Base-by-base conservation (phyloP, 2,888 invertebrate genomes). In the Lithosia quadra region DNA sequence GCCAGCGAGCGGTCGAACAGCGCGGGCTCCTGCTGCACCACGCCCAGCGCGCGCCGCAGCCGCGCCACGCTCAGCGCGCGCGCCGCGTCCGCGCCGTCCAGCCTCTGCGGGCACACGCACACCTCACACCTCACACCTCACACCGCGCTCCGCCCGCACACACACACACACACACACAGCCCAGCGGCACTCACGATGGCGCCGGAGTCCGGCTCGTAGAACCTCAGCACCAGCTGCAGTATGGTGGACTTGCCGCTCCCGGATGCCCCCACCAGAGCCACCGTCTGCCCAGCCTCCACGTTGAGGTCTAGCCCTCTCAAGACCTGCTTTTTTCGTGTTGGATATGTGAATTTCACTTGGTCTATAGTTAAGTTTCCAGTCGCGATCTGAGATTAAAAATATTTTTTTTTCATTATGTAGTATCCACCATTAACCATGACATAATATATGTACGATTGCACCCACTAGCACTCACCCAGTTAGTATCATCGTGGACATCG, bases 191-290 rank as follows among this genome's bases (percentile, higher is more conserved):
- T 86, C 62, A 87, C 87, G 66, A 95, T 95, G 49, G 86, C 94
- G 3, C 97, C 97, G 1, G 92, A 95, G 64, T 95, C 95, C 72
- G 98, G 97, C 85, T 98, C 98, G 86, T 98, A 98, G 85, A 97
- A 97, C 61, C 98, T 93, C 84, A 98, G 96, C 72, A 98, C 88
- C 10, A 98, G 90, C 82, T 98, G 97, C 61, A 98, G 95, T 64
- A 97, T 96, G 0, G 98, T 98, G 0, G 97, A 97, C 87, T 98
- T 98, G 15, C 98, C 98, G 78, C 97, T 97, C 0, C 98, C 98
- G 8, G 96, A 96, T 0, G 97, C 96, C 0, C 96, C 97, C 1
- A 97, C 97, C 18, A 97, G 89, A 0, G 97, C 98, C 1, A 98
- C 96, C 43, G 97, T 98, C 80, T 96, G 96, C 0, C 97, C 97